Evolutionary conservation across 2,797 vertebrate species (phyloP).

Genomic region (Urosaurus nigricauda): DNA sequence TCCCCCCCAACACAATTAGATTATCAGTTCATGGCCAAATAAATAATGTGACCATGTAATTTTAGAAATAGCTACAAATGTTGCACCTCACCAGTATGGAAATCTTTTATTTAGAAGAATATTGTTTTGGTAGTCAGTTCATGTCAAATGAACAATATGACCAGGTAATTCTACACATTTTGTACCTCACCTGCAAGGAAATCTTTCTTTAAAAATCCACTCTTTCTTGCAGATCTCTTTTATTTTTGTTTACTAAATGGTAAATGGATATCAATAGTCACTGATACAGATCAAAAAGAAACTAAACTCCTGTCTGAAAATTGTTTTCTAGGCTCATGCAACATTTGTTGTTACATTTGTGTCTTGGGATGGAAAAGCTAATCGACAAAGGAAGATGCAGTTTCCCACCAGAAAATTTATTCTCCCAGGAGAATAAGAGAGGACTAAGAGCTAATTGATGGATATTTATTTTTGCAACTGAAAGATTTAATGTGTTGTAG

Average conservation of each 20-base stretch:
- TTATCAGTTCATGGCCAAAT: no score
- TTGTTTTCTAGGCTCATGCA: slow-evolving; percentile 29
- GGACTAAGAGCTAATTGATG: slow-evolving; percentile 69
- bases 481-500: slow-evolving; percentile 67
- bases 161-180: background rate
- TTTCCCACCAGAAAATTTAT: slow-evolving; percentile 73
- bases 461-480: slow-evolving; percentile 74
- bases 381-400: slow-evolving; percentile 56
- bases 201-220: slow-evolving; percentile 36
- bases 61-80: background rate
- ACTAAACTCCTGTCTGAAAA: slow-evolving; percentile 11
- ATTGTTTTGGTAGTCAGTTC: slow-evolving; percentile 57
- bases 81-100: no score
- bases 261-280: slow-evolving; percentile 1
- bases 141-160: slow-evolving; percentile 58
- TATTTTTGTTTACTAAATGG: slow-evolving; percentile 42
- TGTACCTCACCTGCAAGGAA: slow-evolving; percentile 39
- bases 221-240: slow-evolving; percentile 16
- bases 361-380: slow-evolving; percentile 56
- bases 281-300: accelerated
- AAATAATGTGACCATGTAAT: no score
- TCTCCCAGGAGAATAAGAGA: slow-evolving; percentile 60
- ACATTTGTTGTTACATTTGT: slow-evolving; percentile 50
- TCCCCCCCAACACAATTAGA: no score
- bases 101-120: slow-evolving; percentile 31